Base-by-base conservation (phyloP, 2,888 invertebrate species). In the Dasypogon diadema region DNA sequence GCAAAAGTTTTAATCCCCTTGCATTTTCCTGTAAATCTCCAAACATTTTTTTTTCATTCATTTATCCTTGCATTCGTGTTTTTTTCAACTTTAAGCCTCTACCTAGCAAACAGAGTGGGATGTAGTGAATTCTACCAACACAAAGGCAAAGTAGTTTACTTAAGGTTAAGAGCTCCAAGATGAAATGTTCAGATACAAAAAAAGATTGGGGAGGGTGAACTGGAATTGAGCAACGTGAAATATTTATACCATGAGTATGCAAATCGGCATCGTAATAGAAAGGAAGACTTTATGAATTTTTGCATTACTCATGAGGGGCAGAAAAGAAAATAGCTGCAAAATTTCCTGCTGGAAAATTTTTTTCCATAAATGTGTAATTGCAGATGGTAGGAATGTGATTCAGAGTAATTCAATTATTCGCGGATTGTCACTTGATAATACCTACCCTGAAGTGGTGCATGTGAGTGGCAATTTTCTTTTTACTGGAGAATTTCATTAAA, bases 371-470 rank as follows among this genome's bases (percentile, higher is more conserved):
- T 56, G 56, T 56, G 56, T 56, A 56, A 56, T 22, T 56, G 18
- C 14, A 14, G 10, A 30, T 21, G 56, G 21, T 26, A 12, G 24
- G 26, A 22, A 56, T 56, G 22, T 56, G n/a, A 21, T 26, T 26
- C 22, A 26, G 24, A 30, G n/a, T 56, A 56, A 56, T 56, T 56
- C 12, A 56, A 56, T 56, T 56, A 22, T 26, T 56, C n/a, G 56
- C 24, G 12, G 22, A 56, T 56, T 56, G 56, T 56, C 56, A 56
- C 56, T 22, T n/a, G 56, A 56, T 56, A 56, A 56, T 56, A 56
- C 24, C 56, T 54, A 54, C 21, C 21, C 54, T 54, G 22, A n/a
- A n/a, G n/a, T n/a, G n/a, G n/a, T n/a, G n/a, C n/a, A n/a, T n/a
- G n/a, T n/a, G n/a, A n/a, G n/a, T n/a, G n/a, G n/a, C n/a, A n/a